Evolutionary conservation across 1,140 invertebrate genomes (phyloP).

Genomic region (Sitobion miscanthi): DNA sequence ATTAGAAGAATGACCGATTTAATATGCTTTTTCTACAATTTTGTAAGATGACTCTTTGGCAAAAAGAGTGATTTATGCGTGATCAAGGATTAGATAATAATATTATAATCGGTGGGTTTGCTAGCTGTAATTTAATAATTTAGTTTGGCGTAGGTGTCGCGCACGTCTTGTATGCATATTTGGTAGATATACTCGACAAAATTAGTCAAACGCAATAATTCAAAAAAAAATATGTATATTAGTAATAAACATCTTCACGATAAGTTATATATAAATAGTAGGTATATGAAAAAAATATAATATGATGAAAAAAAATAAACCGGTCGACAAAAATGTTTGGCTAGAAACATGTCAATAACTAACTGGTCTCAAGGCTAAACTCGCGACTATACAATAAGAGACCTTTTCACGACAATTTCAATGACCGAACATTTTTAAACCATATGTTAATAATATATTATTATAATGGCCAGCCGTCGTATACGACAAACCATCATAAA

Average conservation of each 20-base stretch:
- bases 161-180: background rate
- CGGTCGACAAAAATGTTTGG: conserved; percentile 24
- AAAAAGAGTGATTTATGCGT: background rate
- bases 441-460: background rate
- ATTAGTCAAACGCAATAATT: conserved; percentile 36
- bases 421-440: background rate
- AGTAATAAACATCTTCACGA: background rate
- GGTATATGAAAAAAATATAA: background rate
- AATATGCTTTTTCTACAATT: background rate
- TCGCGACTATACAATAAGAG: background rate
- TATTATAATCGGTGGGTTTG: background rate
- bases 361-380: conserved; percentile 16
- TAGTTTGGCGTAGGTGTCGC: background rate
- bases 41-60: background rate
- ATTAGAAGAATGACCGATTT: background rate
- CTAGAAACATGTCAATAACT: conserved; percentile 19
- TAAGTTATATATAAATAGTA: background rate
- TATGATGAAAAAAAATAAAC: conserved; percentile 23
- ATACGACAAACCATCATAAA: background rate
- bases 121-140: background rate
- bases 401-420: background rate
- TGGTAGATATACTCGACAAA: conserved; percentile 15
- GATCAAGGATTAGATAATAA: background rate
- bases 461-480: background rate
- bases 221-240: background rate